phyloP scores from a whole-genome alignment of 23 tunicate genomes.

The Trididemnum clinides region DNA sequence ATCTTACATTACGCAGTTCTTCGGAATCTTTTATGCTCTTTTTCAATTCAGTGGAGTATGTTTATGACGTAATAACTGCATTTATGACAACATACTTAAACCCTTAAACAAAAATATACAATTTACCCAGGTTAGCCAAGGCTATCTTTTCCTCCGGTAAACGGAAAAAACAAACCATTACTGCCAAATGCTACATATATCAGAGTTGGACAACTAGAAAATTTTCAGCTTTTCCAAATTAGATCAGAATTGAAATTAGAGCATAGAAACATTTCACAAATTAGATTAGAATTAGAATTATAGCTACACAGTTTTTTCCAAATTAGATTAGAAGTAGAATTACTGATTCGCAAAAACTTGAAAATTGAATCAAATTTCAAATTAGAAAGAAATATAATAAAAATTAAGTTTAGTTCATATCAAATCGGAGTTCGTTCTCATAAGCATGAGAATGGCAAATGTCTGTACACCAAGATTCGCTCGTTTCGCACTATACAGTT shows the following conservation, averaged over 20 bases:
- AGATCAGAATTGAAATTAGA: conserved; percentile 15
- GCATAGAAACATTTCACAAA: too few relatives aligned
- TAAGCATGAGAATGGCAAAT: too few relatives aligned
- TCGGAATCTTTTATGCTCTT: conserved; percentile 43
- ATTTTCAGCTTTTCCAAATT: conserved; percentile 1
- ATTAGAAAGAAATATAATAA: conserved; percentile 22
- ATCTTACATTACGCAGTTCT: conserved; percentile 13
- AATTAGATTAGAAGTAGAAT: conserved; percentile 11
- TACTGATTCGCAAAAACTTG: too few relatives aligned
- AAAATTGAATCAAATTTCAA: conserved; percentile 5
- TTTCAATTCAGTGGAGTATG: conserved; percentile 54
- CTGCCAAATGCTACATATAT: neutral
- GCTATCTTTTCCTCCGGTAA: too few relatives aligned
- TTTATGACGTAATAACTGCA: neutral
- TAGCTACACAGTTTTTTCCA: too few relatives aligned
- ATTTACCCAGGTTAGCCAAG: too few relatives aligned
- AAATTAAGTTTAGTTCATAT: conserved; percentile 4
- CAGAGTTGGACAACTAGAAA: neutral
- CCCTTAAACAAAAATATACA: neutral
- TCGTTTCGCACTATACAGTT: conserved; percentile 1
- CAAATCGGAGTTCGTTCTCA: conserved; percentile 17
- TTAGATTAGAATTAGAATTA: neutral
- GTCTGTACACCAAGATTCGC: neutral
- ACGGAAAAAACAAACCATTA: too few relatives aligned
- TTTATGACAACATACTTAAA: neutral